Evolutionary conservation across 1,140 invertebrate genomes (phyloP).

Genomic region (Linepithema humile): DNA sequence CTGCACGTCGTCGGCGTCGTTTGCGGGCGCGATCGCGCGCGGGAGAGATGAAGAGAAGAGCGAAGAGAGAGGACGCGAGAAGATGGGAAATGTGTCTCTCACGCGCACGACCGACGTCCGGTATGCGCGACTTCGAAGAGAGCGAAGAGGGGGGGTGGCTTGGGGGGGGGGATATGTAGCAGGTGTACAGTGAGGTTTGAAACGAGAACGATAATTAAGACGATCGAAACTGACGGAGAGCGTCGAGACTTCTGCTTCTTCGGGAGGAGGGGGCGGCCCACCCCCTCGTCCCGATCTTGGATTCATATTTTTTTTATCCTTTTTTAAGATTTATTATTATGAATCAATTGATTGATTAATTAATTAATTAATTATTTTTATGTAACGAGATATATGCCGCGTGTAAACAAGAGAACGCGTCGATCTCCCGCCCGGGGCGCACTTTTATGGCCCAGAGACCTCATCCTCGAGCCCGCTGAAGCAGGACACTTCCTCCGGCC

Average conservation of each 20-base stretch:
- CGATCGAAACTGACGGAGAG: slow-evolving; percentile 29
- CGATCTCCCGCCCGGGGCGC: slow-evolving; percentile 75
- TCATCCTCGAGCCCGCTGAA: not conserved
- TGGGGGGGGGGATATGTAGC: not conserved
- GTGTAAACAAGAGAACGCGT: slow-evolving; percentile 78
- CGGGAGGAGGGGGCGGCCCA: slow-evolving; percentile 28
- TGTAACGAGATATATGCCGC: slow-evolving; percentile 76
- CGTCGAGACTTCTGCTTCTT: slow-evolving; percentile 54
- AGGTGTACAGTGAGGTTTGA: slow-evolving; percentile 18
- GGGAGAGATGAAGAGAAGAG: slow-evolving; percentile 12
- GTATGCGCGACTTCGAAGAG: not conserved
- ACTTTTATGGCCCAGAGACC: not conserved
- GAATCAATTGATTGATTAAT: slow-evolving; percentile 68
- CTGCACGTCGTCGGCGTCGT: slow-evolving; percentile 58
- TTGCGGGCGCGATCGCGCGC: slow-evolving; percentile 31
- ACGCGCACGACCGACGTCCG: slow-evolving; percentile 35
- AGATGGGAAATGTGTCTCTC: not conserved
- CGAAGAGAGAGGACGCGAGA: not conserved
- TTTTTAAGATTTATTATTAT: slow-evolving; percentile 72
- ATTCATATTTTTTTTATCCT: slow-evolving; percentile 72
- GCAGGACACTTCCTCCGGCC: not conserved
- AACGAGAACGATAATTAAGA: slow-evolving; percentile 21
- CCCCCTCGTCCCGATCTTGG: slow-evolving; percentile 64
- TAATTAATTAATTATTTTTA: slow-evolving; percentile 71
- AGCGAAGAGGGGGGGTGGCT: not conserved